Base-by-base conservation (phyloP, 2,888 invertebrate genomes). In the Ennomos fuscantarius region DNA sequence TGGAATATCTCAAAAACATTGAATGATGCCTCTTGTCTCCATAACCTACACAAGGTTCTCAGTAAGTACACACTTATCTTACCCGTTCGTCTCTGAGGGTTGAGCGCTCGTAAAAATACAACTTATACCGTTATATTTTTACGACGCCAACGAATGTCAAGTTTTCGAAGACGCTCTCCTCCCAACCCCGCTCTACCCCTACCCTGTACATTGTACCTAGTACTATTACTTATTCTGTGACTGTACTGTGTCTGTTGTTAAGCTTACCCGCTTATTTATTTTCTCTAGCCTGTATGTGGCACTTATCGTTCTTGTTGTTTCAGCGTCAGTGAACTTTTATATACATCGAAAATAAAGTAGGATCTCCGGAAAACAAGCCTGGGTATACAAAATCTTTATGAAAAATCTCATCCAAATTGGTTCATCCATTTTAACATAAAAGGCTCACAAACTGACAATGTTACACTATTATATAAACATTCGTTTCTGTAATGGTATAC, bases 61-160 rank as follows among this genome's bases (percentile, higher is more conserved):
- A 48, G 61, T 66, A 60, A 60, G 66, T 61, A 62, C 54, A 63
- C 63, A 63, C 64, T 70, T 65, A 66, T 68, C 81, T 80, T 71
- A 67, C 69, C 73, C 74, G 78, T 77, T 81, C 76, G 73, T 73
- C 78, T 78, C 70, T 65, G 78, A 73, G 76, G 76, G 78, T 79
- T 78, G 76, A 78, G 73, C 73, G 79, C 76, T 86, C 88, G 81
- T 89, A 89, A 89, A 79, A 88, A 86, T 82, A 85, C 82, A 89
- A 89, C 82, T 88, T 86, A 82, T 80, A 81, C 79, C 82, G 84
- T 89, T 87, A 89, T 86, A 86, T 87, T 89, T 89, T 90, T 88
- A 89, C 83, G 86, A 85, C 81, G 78, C 78, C 78, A 84, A 84
- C 88, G 85, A 89, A 87, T 87, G 87, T 87, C 84, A 87, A 88